A percentile compares a stretch with the other conserved stretches of the same genome.
phyloP scores from a whole-genome alignment of 2,113 vertebrate genomes.

The Suricata suricatta region DNA sequence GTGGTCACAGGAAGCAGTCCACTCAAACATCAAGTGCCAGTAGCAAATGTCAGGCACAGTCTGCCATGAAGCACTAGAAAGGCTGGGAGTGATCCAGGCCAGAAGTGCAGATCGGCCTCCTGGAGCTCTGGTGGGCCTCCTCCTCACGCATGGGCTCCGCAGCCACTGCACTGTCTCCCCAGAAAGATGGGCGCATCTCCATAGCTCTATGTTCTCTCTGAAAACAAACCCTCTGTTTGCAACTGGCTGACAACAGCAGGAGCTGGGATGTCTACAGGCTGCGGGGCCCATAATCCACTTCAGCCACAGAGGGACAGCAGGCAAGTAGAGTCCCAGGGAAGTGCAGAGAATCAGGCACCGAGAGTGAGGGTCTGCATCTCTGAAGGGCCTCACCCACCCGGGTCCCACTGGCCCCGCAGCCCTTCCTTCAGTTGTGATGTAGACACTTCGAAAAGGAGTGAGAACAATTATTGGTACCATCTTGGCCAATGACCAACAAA shows the following conservation, averaged over 20 bases:
- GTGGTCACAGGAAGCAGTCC: not conserved
- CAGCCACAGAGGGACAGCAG: not conserved
- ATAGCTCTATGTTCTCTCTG: not conserved
- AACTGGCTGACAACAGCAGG: not conserved
- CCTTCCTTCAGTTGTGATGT: not conserved
- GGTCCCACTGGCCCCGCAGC: not conserved
- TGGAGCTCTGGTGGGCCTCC: not conserved
- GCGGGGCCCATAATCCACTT: not conserved
- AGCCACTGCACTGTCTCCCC: not conserved
- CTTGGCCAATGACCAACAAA: not conserved
- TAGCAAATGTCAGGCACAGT: not conserved
- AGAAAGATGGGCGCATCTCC: not conserved
- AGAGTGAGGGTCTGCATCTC: not conserved
- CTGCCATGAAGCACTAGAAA: not conserved
- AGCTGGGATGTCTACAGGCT: not conserved
- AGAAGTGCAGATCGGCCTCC: not conserved
- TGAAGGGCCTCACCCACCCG: not conserved
- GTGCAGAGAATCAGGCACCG: not conserved
- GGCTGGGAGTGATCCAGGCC: rapidly evolving
- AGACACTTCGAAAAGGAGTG: not conserved
- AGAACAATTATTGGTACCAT: not conserved
- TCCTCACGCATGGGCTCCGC: not conserved
- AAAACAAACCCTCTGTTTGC: not conserved
- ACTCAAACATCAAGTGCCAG: not conserved
- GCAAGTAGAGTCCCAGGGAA: not conserved